Conservation (phyloP, 2,113 vertebrate species). For the Poeciliopsis turrubarensis region DNA sequence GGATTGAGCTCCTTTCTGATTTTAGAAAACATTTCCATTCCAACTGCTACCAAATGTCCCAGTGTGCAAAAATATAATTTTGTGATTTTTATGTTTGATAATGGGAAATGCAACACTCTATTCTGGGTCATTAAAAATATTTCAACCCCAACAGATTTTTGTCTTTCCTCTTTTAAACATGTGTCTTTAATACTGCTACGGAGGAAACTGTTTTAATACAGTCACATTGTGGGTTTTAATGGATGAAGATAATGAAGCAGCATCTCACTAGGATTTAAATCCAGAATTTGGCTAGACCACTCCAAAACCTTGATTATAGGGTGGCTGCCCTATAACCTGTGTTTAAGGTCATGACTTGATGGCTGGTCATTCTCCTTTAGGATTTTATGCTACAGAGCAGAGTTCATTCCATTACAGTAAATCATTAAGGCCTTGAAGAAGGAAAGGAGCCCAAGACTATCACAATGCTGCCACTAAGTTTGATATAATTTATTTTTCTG, state of each 20-base stretch:
- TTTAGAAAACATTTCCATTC: constrained; percentile 70
- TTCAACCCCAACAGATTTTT: too few species aligned
- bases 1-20: constrained; percentile 55
- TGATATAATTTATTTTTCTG: too few species aligned
- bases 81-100: constrained; percentile 19
- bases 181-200: too few species aligned
- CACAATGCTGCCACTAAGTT: too few species aligned
- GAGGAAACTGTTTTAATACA: too few species aligned
- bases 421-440: background rate
- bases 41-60: constrained; percentile 59
- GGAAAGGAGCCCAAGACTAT: background rate
- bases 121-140: too few species aligned
- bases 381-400: background rate
- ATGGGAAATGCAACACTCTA: constrained; percentile 10
- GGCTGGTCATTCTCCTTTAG: background rate
- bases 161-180: too few species aligned
- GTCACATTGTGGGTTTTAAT: too few species aligned
- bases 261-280: too few species aligned
- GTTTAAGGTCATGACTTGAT: background rate
- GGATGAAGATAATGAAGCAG: too few species aligned
- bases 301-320: background rate
- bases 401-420: background rate
- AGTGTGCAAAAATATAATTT: constrained; percentile 53
- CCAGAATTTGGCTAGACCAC: too few species aligned
- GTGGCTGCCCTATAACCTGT: background rate